Percentiles rank a stretch among this genome's conserved stretches.
phyloP scores from a whole-genome alignment of 2,888 invertebrate species.

The Nomada goodeniana region DNA sequence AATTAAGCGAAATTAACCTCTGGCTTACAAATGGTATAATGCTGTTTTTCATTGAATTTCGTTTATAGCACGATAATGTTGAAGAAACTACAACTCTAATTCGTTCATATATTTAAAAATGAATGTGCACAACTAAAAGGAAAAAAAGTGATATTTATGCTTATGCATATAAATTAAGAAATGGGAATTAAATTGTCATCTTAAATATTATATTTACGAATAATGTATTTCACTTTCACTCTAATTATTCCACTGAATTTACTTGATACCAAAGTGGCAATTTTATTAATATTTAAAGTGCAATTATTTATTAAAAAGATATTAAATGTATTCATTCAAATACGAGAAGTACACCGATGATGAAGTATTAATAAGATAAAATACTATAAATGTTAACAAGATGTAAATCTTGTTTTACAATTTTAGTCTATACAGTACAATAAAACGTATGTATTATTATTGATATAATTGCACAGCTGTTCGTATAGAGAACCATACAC shows the following conservation, averaged over 20 bases:
- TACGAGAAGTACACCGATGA: conserved; percentile 7
- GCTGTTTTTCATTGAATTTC: conserved; percentile 7
- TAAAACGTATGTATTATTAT: conserved; percentile 20
- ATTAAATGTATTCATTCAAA: conserved; percentile 32
- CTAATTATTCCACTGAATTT: conserved; percentile 15
- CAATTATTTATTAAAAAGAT: conserved; percentile 35
- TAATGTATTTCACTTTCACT: conserved; percentile 24
- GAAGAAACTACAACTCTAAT: conserved; percentile 16
- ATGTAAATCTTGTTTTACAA: conserved; percentile 36
- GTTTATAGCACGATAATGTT: conserved; percentile 18
- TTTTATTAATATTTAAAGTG: conserved; percentile 41
- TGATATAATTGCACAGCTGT: conserved; percentile 20
- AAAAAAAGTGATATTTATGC: conserved; percentile 21
- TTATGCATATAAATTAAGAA: conserved; percentile 19
- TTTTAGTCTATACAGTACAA: conserved; percentile 47
- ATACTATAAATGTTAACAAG: conserved; percentile 34
- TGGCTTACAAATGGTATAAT: conserved; percentile 29
- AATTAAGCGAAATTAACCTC: conserved; percentile 30
- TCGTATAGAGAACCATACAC: conserved; percentile 12
- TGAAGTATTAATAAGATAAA: conserved; percentile 31
- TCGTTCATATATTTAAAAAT: conserved; percentile 24
- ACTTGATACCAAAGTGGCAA: conserved; percentile 28
- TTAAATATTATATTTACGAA: conserved; percentile 32
- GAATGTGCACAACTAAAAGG: neutral
- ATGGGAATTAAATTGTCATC: conserved; percentile 18